Conservation (phyloP, 1,140 invertebrate species). For the Asbolus verrucosus region DNA sequence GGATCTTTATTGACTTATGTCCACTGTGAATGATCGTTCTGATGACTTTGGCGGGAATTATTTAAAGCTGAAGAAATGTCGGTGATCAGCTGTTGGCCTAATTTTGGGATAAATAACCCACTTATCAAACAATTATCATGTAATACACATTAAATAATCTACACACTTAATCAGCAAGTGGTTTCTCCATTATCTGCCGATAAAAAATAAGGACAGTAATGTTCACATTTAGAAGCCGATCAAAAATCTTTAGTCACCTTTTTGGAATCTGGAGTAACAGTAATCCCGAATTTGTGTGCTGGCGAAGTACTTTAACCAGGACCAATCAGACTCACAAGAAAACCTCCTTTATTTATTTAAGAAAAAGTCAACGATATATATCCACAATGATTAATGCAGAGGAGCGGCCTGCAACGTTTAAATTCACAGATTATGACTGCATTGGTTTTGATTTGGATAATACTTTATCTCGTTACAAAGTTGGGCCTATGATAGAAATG, state of each 20-base stretch:
- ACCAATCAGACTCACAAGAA: neutral
- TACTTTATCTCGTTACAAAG: constrained; percentile 77
- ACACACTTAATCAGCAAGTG: no score
- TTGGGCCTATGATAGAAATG: constrained; percentile 72
- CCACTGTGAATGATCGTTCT: no score
- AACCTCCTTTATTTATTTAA: neutral
- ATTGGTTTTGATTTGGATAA: constrained; percentile 87
- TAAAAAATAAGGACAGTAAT: constrained; percentile 7
- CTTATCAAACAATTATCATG: neutral
- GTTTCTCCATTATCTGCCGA: neutral
- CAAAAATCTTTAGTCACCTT: neutral
- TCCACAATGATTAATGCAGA: neutral
- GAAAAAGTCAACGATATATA: constrained; percentile 1
- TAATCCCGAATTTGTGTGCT: neutral
- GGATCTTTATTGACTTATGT: no score
- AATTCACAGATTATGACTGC: constrained; percentile 78
- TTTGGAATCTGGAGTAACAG: constrained; percentile 19
- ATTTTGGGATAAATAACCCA: neutral
- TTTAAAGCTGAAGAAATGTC: neutral
- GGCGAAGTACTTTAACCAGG: neutral
- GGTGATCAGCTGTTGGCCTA: neutral
- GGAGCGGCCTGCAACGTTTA: constrained; percentile 60
- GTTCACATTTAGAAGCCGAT: constrained; percentile 7
- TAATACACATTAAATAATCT: no score
- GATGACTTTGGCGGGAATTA: neutral